Percentiles rank a stretch among this genome's conserved stretches.
These are phyloP conservation scores for Gasteruption jaculator DNA, from an alignment of 2,888 invertebrate genomes.

Conservation along the genomic window DNA sequence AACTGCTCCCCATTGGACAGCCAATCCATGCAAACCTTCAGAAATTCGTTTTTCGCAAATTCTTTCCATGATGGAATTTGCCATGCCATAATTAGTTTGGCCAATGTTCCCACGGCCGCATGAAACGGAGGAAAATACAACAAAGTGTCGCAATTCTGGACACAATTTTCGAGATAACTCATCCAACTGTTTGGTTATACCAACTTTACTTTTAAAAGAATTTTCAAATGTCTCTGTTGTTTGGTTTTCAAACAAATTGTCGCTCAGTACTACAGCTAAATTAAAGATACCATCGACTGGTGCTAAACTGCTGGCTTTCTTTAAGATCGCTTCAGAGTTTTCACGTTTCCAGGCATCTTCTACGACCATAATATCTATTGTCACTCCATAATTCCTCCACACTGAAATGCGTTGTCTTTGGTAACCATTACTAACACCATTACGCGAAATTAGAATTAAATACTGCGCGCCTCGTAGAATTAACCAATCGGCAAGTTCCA, in stretches of 20 bases:
- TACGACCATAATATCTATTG: constrained; percentile 64
- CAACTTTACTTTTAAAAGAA: constrained; percentile 58
- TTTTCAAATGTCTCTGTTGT: constrained; percentile 53
- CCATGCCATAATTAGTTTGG: constrained; percentile 64
- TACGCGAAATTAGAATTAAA: constrained; percentile 75
- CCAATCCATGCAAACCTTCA: constrained; percentile 55
- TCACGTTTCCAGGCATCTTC: constrained; percentile 64
- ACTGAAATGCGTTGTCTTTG: constrained; percentile 65
- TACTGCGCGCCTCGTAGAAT: constrained; percentile 76
- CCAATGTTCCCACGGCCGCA: constrained; percentile 64
- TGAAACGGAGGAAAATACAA: constrained; percentile 63
- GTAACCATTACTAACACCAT: constrained; percentile 77
- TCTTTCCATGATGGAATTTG: constrained; percentile 71
- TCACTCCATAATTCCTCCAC: constrained; percentile 69
- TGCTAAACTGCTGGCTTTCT: constrained; percentile 53
- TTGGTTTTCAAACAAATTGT: constrained; percentile 57
- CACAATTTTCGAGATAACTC: constrained; percentile 53
- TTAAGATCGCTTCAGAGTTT: constrained; percentile 69
- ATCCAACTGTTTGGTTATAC: constrained; percentile 59
- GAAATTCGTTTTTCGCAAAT: constrained; percentile 38
- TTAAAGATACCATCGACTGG: constrained; percentile 66
- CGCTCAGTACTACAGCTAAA: constrained; percentile 59
- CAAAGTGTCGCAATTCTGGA: constrained; percentile 54
- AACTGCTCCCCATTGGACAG: constrained; percentile 63
- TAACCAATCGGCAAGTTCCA: constrained; percentile 85